phyloP scores from a whole-genome alignment of 2,797 vertebrate genomes.

The Clamator glandarius region DNA sequence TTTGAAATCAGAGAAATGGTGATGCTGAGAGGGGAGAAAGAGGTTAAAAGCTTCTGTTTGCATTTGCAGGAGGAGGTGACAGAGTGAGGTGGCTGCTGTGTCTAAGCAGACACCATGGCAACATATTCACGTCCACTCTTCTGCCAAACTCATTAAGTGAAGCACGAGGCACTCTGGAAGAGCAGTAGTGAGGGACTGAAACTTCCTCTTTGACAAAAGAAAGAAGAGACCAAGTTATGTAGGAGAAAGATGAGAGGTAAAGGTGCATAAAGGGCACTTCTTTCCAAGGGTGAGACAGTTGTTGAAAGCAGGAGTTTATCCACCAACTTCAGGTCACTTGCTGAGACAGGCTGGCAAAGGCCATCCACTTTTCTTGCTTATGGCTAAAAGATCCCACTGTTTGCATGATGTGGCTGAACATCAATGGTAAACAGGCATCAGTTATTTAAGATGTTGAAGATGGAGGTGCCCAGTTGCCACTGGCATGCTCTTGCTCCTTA shows the following conservation, averaged over 20 bases:
- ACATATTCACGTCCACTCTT: background rate
- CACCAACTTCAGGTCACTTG: background rate
- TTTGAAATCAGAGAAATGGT: background rate
- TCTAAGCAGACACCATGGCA: slow-evolving; percentile 14
- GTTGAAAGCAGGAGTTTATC: background rate
- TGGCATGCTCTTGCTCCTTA: background rate
- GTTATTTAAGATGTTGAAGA: background rate
- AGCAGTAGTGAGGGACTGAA: background rate
- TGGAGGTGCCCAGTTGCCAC: background rate
- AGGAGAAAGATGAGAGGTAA: background rate
- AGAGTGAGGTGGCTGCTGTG: background rate
- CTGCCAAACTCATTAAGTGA: background rate
- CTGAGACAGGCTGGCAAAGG: background rate
- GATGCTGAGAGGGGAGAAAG: background rate
- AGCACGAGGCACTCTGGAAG: background rate
- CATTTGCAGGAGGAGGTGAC: background rate
- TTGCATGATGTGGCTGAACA: background rate
- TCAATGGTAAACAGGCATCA: background rate
- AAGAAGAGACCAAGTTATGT: background rate
- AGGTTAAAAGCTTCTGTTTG: background rate
- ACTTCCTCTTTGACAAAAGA: background rate
- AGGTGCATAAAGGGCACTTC: background rate
- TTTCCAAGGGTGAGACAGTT: background rate
- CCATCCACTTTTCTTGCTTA: background rate
- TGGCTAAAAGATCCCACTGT: background rate